Base-by-base conservation (phyloP, 1,140 invertebrate genomes). In the Drosophila dunni region DNA sequence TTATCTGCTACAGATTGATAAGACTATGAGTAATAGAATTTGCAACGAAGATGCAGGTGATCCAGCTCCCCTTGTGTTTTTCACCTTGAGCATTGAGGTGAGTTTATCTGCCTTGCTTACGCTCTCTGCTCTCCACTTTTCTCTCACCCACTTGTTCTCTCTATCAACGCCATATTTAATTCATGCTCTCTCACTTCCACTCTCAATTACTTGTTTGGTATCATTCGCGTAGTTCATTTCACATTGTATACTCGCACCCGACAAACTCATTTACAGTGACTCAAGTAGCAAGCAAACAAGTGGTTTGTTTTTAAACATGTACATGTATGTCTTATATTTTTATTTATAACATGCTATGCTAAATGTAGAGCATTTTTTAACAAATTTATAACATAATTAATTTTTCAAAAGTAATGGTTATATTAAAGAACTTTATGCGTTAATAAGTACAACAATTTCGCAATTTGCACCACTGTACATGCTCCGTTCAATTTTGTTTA, bases 31-130 rank as follows among this genome's bases (percentile, higher is more conserved):
- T 7, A 33, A 51, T 29, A 51, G 56, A 20, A 29, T 60, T 20
- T 48, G 29, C 29, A 9, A 33, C 7, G 40, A 51, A 51, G 17
- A 62, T 63, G 20, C 60, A 51, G 60, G 46, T 51, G 60, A 63
- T 63, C 60, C 60, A 29, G 33, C 11, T 24, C 13, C 15, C 34
- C 3, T 45, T 9, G 34, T 6, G 11, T 34, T 60, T 45, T 34
- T 51, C 29, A 51, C 42, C 44, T 48, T 36, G 36, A 13, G 44
- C 29, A 36, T 13, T 13, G 46, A 40, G 60, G 60, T 63, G 60
- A 29, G 20, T 51, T 63, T 24, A n/a, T 11, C 9, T 24, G 20
- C 6, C 46, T 29, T 24, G 11, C 20, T 29, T 29, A n/a, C 20
- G 15, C 46, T 50, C 46, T 46, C 3, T 20, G 6, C 44, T 8